Percentiles rank a stretch among this genome's conserved stretches.
phyloP scores from a whole-genome alignment of 2,888 invertebrate genomes.

The Oxycera nigricornis region DNA sequence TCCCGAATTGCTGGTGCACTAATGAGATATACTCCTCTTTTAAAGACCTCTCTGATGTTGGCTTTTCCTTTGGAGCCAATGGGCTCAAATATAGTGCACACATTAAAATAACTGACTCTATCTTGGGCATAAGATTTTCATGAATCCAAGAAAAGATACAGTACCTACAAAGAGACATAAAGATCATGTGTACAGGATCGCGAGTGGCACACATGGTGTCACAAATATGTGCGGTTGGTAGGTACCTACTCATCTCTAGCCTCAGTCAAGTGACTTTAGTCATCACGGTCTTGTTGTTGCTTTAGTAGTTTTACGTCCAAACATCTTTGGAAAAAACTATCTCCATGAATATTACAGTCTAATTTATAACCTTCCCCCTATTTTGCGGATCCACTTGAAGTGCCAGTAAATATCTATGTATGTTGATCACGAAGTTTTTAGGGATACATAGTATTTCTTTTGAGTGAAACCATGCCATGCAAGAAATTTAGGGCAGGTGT shows the following conservation, averaged over 20 bases:
- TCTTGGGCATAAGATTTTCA: slow-evolving; percentile 13
- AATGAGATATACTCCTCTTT: slow-evolving; percentile 18
- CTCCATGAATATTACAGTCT: background rate
- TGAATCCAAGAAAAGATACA: background rate
- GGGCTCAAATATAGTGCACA: background rate
- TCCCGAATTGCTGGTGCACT: slow-evolving; percentile 13
- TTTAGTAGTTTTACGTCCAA: background rate
- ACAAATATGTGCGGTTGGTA: slow-evolving; percentile 30
- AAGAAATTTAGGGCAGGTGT: too few relatives aligned
- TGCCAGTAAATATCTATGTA: too few relatives aligned
- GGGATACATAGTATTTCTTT: too few relatives aligned
- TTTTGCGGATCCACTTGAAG: too few relatives aligned
- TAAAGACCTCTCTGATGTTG: slow-evolving; percentile 6
- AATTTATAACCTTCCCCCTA: background rate
- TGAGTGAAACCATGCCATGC: too few relatives aligned
- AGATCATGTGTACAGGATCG: slow-evolving; percentile 29
- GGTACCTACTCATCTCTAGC: background rate
- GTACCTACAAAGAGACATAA: slow-evolving; percentile 15
- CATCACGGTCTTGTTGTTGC: background rate
- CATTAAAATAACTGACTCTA: slow-evolving; percentile 28
- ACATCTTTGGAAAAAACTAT: background rate
- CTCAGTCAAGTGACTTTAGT: slow-evolving; percentile 22
- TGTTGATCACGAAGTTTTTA: too few relatives aligned
- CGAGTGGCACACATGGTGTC: slow-evolving; percentile 34
- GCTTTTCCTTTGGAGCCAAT: slow-evolving; percentile 11